Evolutionary conservation across 2,888 invertebrate species (phyloP).

Genomic region (Diaprepes abbreviatus): DNA sequence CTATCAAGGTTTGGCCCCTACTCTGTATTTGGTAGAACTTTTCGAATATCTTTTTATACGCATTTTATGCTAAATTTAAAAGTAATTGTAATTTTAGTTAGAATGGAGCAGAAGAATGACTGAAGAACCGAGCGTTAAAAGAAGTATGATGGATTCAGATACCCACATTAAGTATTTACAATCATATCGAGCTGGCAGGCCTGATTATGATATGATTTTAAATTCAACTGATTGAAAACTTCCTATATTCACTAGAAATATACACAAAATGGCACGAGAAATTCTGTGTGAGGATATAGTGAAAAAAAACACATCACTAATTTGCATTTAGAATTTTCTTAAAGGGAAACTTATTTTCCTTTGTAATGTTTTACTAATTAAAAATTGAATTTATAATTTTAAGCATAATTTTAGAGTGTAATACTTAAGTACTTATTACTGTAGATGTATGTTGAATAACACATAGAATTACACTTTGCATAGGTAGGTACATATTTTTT

Average conservation of each 20-base stretch:
- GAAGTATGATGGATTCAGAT: constrained; percentile 76
- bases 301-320: background rate
- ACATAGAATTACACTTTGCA: background rate
- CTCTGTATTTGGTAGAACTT: too few relatives aligned
- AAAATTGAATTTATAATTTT: too few relatives aligned
- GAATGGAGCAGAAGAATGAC: constrained; percentile 81
- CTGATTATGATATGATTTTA: constrained; percentile 74
- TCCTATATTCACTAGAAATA: background rate
- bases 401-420: too few relatives aligned
- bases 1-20: too few relatives aligned
- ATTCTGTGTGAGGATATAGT: background rate
- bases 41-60: too few relatives aligned
- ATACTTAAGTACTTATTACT: too few relatives aligned
- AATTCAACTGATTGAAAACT: constrained; percentile 50
- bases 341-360: too few relatives aligned
- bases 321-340: background rate
- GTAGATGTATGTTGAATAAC: too few relatives aligned
- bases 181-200: constrained; percentile 75
- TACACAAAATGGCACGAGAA: background rate
- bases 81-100: constrained; percentile 68
- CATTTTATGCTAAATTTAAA: too few relatives aligned
- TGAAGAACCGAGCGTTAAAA: constrained; percentile 77
- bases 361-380: too few relatives aligned
- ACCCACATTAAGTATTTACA: constrained; percentile 80
- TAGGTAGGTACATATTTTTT: background rate